phyloP scores from a whole-genome alignment of 2,888 invertebrate species.

The Pyrocoelia pectoralis region DNA sequence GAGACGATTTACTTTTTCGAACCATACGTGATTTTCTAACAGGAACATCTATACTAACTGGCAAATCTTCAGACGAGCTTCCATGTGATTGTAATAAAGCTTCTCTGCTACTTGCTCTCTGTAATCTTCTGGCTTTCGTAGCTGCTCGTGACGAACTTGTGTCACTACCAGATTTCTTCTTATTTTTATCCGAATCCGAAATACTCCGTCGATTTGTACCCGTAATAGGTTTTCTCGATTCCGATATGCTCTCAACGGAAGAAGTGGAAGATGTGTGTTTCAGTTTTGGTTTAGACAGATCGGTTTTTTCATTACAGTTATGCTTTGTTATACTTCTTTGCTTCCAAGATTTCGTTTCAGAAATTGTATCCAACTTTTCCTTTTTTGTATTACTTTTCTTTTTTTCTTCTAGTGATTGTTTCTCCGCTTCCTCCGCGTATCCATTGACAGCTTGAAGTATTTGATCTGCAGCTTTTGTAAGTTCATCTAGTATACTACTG shows the following conservation, averaged over 20 bases:
- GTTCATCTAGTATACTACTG: conserved; percentile 63
- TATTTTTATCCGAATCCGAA: conserved; percentile 20
- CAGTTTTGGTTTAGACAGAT: conserved; percentile 45
- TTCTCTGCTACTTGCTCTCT: conserved; percentile 63
- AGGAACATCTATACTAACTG: conserved; percentile 51
- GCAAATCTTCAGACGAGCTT: conserved; percentile 63
- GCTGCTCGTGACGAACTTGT: conserved; percentile 46
- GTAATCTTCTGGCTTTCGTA: conserved; percentile 60
- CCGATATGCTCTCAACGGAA: conserved; percentile 55
- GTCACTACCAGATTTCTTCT: conserved; percentile 33
- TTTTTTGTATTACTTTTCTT: conserved; percentile 35
- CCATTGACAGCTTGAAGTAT: conserved; percentile 65
- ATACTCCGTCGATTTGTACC: conserved; percentile 6
- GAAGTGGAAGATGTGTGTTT: conserved; percentile 56
- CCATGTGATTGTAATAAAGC: conserved; percentile 60
- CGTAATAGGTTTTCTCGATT: conserved; percentile 35
- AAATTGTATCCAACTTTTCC: conserved; percentile 56
- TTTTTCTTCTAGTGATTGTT: conserved; percentile 52
- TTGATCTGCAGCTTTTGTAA: conserved; percentile 67
- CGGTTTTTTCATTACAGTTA: conserved; percentile 33
- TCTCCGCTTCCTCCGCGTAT: conserved; percentile 61
- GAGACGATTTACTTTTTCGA: conserved; percentile 55
- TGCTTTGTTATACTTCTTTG: conserved; percentile 42
- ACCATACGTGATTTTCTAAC: conserved; percentile 56
- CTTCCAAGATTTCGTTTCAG: conserved; percentile 58